phyloP scores from a whole-genome alignment of 2,888 invertebrate genomes.

The Mythimna ferrago region DNA sequence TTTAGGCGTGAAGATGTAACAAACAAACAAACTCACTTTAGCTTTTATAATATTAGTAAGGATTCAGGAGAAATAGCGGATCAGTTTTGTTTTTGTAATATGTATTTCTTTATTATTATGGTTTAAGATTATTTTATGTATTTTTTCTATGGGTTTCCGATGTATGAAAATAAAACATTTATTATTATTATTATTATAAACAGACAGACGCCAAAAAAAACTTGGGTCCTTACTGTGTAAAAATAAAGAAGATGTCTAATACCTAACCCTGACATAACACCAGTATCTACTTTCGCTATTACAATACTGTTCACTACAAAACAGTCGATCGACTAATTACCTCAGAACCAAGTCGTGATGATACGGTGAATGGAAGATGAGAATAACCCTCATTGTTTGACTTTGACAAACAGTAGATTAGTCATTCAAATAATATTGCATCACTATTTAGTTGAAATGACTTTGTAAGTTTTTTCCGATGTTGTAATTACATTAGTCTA shows the following conservation, averaged over 20 bases:
- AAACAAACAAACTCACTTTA: too few relatives aligned
- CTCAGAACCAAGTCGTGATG: conserved; percentile 27
- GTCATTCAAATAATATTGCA: conserved; percentile 23
- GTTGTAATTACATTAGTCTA: background rate
- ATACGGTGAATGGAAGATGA: conserved; percentile 36
- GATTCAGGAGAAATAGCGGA: too few relatives aligned
- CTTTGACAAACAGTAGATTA: conserved; percentile 27
- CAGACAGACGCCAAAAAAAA: too few relatives aligned
- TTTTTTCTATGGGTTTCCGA: too few relatives aligned
- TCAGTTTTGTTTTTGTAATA: too few relatives aligned
- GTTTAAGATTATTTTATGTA: too few relatives aligned
- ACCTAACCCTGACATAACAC: conserved; percentile 21
- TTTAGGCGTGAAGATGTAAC: too few relatives aligned
- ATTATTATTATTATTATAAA: too few relatives aligned
- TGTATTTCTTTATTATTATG: too few relatives aligned
- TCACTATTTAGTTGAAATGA: conserved; percentile 19
- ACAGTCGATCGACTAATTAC: conserved; percentile 48
- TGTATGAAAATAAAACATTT: too few relatives aligned
- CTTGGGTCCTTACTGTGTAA: too few relatives aligned
- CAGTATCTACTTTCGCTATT: conserved; percentile 32
- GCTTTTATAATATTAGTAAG: too few relatives aligned
- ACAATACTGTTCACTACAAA: conserved; percentile 39
- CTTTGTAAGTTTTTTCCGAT: conserved; percentile 5
- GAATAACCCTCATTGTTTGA: conserved; percentile 39
- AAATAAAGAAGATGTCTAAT: background rate